phyloP scores from a whole-genome alignment of 2,888 invertebrate species.

The Epinotia brunnichana region DNA sequence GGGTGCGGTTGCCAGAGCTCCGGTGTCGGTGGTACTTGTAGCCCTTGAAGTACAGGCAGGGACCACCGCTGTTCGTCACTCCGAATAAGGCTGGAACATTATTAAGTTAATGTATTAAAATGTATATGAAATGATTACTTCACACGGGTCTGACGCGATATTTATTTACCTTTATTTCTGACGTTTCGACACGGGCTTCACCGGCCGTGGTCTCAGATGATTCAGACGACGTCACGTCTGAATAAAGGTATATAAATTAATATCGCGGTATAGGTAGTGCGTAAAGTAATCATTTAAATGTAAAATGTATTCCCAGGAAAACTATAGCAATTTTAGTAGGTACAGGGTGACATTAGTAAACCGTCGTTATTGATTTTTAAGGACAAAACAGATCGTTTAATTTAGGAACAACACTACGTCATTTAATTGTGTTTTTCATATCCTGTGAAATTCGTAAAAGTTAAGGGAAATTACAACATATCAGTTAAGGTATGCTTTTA shows the following conservation, averaged over 20 bases:
- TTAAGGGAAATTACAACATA: background rate
- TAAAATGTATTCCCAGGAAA: background rate
- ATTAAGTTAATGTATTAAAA: too few relatives aligned
- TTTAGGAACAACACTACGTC: background rate
- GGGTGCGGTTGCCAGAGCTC: background rate
- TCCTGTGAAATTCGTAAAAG: background rate
- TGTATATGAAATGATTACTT: too few relatives aligned
- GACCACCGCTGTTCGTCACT: constrained; percentile 9
- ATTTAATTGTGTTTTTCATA: background rate
- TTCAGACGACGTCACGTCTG: too few relatives aligned
- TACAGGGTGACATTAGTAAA: background rate
- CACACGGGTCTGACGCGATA: too few relatives aligned
- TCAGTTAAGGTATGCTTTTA: background rate
- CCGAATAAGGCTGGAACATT: background rate
- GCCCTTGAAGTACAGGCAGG: constrained; percentile 7
- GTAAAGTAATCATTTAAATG: too few relatives aligned
- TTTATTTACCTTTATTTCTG: too few relatives aligned
- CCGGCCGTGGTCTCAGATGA: too few relatives aligned
- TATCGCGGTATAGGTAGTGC: too few relatives aligned
- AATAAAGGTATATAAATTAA: too few relatives aligned
- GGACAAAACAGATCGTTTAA: background rate
- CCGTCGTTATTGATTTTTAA: too few relatives aligned
- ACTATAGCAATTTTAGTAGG: background rate
- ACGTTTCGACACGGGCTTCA: too few relatives aligned
- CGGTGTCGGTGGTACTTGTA: constrained; percentile 19